phyloP scores from a whole-genome alignment of 2,797 vertebrate genomes.

The Heterohyrax brucei region DNA sequence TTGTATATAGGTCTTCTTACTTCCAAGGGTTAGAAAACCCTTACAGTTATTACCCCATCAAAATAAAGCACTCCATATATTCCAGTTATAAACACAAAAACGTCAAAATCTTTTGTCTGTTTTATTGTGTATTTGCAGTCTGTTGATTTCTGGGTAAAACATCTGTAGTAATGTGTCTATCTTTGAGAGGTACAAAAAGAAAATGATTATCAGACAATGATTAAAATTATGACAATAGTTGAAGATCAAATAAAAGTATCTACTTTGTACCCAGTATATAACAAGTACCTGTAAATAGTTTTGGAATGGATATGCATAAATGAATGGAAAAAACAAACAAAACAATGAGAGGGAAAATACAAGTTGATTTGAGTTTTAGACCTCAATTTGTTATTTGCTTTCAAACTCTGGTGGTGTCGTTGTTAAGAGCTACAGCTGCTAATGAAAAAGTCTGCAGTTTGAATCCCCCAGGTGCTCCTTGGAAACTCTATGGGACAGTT shows the following conservation, averaged over 20 bases:
- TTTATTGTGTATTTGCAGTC: neutral
- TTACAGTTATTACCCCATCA: neutral
- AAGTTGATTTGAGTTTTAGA: neutral
- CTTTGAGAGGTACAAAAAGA: constrained; percentile 18
- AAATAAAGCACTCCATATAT: neutral
- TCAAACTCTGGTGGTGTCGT: neutral
- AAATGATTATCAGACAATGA: neutral
- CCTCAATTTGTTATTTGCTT: neutral
- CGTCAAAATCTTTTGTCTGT: constrained; percentile 17
- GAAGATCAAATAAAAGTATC: neutral
- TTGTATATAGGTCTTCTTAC: neutral
- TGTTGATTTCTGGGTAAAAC: neutral
- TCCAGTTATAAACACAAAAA: neutral
- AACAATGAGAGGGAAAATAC: neutral
- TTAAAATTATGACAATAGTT: constrained; percentile 12
- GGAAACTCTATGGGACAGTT: no score
- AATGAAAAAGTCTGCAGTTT: no score
- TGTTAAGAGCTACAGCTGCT: no score
- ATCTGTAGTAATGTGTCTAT: neutral
- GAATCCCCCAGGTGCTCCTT: no score
- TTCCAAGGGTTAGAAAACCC: neutral
- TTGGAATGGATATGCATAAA: neutral
- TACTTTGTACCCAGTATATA: neutral
- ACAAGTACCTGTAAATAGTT: neutral
- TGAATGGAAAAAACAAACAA: neutral